These are phyloP conservation scores for Nesogale talazaci DNA, from an alignment of 2,113 vertebrate species.

Conservation along the genomic window DNA sequence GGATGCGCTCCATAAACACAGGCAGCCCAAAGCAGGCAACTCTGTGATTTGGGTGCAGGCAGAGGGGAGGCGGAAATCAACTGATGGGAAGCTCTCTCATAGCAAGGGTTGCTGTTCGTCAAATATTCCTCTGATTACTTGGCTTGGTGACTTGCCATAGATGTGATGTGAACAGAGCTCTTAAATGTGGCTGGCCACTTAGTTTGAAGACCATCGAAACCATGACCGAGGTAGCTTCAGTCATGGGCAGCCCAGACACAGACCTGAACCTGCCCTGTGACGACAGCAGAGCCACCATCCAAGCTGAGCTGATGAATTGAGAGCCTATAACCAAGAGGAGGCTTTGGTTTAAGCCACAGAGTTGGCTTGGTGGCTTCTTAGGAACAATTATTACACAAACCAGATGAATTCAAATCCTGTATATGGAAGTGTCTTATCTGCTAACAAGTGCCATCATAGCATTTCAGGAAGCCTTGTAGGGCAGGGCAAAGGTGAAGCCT, in stretches of 20 bases:
- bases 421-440: not conserved
- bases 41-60: not conserved
- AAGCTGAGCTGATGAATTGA: not conserved
- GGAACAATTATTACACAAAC: not conserved
- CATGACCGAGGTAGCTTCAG: not conserved
- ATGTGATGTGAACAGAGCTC: not conserved
- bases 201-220: not conserved
- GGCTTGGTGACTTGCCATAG: not conserved
- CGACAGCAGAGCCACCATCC: not conserved
- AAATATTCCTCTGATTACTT: not conserved
- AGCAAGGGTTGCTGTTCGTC: not conserved
- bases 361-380: not conserved
- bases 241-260: not conserved
- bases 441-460: not conserved
- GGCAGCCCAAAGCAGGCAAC: not conserved
- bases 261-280: not conserved
- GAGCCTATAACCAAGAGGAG: not conserved
- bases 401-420: not conserved
- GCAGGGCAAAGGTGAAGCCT: no score
- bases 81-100: no score
- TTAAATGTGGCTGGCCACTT: not conserved
- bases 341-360: not conserved
- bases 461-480: not conserved
- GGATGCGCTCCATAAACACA: not conserved
- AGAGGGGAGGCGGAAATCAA: not conserved